Conservation (phyloP, 2,113 vertebrate species). For the Atlantisia rogersi region DNA sequence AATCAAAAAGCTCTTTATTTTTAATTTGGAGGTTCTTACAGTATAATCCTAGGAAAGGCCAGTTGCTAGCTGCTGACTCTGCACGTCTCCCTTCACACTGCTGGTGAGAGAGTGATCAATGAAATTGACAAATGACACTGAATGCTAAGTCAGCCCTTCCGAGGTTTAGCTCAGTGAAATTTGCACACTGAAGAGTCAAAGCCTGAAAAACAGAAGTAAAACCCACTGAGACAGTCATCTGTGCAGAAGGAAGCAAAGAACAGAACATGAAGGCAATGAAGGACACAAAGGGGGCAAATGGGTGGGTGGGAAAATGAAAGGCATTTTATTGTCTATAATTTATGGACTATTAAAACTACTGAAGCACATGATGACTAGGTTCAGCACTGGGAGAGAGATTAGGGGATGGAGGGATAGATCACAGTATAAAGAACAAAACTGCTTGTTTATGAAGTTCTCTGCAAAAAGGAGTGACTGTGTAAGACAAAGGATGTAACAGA, state of each 20-base stretch:
- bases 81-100: neutral
- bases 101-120: slow-evolving; percentile 48
- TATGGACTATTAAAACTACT: neutral
- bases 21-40: slow-evolving; percentile 49
- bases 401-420: neutral
- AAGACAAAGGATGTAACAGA: neutral
- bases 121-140: slow-evolving; percentile 64
- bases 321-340: slow-evolving; percentile 11
- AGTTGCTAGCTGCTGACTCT: slow-evolving; percentile 31
- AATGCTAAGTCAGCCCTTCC: slow-evolving; percentile 58
- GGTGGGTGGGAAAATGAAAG: neutral
- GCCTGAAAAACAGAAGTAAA: slow-evolving; percentile 13
- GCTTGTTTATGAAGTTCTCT: neutral
- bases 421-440: neutral
- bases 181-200: slow-evolving; percentile 12
- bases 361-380: neutral
- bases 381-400: neutral
- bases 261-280: neutral
- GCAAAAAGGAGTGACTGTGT: neutral
- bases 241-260: slow-evolving; percentile 11
- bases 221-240: neutral
- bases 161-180: slow-evolving; percentile 26
- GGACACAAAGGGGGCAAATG: neutral
- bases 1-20: slow-evolving; percentile 35
- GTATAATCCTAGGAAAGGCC: neutral